A percentile compares a stretch with the other conserved stretches of the same genome.
phyloP scores from a whole-genome alignment of 2,797 vertebrate genomes.

The Rhabdomys pumilio region DNA sequence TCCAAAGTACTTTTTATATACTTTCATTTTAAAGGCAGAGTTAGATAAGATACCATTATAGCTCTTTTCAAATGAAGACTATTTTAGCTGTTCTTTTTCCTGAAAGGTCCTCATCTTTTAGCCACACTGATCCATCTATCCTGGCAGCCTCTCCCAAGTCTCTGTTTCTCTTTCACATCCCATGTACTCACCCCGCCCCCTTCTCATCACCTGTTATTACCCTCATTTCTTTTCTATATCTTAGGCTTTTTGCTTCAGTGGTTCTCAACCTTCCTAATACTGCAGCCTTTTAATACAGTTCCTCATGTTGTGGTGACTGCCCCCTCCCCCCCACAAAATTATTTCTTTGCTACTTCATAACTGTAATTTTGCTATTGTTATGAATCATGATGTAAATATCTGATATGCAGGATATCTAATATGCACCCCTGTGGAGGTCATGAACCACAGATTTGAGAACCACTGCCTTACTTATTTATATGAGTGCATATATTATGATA shows the following conservation, averaged over 20 bases:
- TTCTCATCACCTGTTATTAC: neutral
- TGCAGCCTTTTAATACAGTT: neutral
- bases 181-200: neutral
- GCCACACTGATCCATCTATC: neutral
- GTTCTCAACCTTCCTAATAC: neutral
- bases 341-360: neutral
- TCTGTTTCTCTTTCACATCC: neutral
- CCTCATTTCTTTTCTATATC: neutral
- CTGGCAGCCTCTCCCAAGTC: neutral
- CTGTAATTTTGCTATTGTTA: neutral
- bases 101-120: neutral
- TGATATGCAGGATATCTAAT: neutral
- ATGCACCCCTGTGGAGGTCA: neutral
- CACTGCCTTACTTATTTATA: neutral
- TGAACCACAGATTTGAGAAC: neutral
- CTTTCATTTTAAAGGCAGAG: neutral
- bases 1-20: neutral
- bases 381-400: neutral
- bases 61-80: neutral
- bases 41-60: neutral
- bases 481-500: neutral
- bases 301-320: neutral
- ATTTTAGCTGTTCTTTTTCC: neutral
- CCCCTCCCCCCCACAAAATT: neutral
- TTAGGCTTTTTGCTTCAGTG: neutral